phyloP scores from a whole-genome alignment of 64 coral and sea anemone genomes.

The Montipora cactus region DNA sequence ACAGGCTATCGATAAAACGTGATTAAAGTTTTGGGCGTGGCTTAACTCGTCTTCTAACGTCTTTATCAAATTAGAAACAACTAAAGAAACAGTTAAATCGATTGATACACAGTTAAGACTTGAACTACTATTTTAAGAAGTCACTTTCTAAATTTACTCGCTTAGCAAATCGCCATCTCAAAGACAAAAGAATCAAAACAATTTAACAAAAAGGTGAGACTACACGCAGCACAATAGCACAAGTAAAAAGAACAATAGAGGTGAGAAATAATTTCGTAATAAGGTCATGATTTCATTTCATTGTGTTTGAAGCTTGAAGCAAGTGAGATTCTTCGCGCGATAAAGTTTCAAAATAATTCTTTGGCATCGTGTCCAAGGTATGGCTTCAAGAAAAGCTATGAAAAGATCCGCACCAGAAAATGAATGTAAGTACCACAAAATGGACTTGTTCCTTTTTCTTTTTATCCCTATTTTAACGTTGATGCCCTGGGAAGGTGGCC shows the following conservation, averaged over 20 bases:
- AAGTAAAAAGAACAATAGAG: not conserved
- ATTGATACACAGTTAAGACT: no score
- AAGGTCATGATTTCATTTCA: slow-evolving; percentile 7
- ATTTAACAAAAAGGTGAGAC: not conserved
- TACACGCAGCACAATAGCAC: not conserved
- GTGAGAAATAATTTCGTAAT: slow-evolving; percentile 35
- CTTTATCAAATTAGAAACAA: no score
- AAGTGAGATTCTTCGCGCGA: not conserved
- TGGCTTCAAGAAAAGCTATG: not conserved
- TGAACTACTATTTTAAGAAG: no score
- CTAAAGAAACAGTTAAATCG: no score
- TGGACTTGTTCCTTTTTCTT: not conserved
- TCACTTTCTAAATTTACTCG: no score
- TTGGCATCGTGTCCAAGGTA: not conserved
- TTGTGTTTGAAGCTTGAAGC: not conserved
- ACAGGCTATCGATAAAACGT: no score
- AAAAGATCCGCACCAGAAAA: not conserved
- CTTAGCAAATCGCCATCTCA: not conserved
- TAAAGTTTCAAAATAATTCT: no score
- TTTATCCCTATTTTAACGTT: no score
- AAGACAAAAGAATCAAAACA: not conserved
- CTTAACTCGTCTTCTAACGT: no score
- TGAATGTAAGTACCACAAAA: not conserved
- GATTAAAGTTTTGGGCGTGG: no score
- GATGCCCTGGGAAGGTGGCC: no score